phyloP scores from a whole-genome alignment of 2,888 invertebrate species.

The Ichneumoninae sp. region DNA sequence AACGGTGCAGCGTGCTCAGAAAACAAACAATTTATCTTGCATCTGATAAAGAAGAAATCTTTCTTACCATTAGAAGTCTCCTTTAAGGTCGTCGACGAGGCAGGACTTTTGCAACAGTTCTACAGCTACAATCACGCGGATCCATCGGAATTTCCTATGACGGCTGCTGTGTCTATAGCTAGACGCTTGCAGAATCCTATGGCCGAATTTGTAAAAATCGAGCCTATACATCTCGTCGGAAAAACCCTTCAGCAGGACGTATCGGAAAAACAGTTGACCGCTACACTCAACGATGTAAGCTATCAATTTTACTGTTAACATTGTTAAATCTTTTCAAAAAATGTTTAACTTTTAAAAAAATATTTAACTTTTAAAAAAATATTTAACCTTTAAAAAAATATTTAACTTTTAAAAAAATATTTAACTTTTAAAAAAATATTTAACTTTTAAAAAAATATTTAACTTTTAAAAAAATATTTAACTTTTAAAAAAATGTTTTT shows the following conservation, averaged over 20 bases:
- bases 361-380: no score
- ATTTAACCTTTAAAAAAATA: no score
- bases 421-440: no score
- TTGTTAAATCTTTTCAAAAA: not conserved
- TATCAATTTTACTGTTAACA: not conserved
- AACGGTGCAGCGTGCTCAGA: constrained; percentile 96
- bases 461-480: no score
- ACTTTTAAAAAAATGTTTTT: no score
- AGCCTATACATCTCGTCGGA: constrained; percentile 95
- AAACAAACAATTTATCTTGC: constrained; percentile 91
- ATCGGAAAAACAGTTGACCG: constrained; percentile 90
- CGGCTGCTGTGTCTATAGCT: constrained; percentile 91
- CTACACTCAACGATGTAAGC: constrained; percentile 88
- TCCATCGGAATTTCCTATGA: constrained; percentile 91
- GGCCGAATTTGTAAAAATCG: constrained; percentile 96
- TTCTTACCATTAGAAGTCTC: constrained; percentile 87
- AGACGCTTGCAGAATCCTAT: constrained; percentile 95
- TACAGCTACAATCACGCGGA: constrained; percentile 95
- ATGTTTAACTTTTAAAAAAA: no score
- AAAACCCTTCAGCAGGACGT: constrained; percentile 98
- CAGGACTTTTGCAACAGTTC: constrained; percentile 91
- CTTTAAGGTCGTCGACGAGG: constrained; percentile 94
- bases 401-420: no score
- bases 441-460: no score
- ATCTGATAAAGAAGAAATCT: constrained; percentile 86